These are phyloP conservation scores for Petroica traversi DNA, from an alignment of 2,113 vertebrate genomes.

Conservation along the genomic window DNA sequence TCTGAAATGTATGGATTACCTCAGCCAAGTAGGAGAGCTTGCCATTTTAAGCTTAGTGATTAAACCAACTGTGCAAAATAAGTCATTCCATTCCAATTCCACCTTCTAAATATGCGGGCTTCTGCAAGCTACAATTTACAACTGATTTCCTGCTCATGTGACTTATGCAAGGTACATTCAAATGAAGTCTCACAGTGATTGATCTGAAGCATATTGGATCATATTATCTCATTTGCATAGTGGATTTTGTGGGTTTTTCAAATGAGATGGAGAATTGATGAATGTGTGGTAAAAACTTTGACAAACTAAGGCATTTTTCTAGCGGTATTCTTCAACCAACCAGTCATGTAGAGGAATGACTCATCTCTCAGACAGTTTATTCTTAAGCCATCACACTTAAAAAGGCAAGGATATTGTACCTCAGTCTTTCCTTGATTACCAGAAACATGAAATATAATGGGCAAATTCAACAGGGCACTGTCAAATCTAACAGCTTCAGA, in stretches of 20 bases:
- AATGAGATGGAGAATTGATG: not conserved
- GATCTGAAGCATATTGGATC: not conserved
- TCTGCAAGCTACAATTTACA: not conserved
- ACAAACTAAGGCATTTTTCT: not conserved
- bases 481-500: not conserved
- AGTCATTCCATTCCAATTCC: not conserved
- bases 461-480: constrained; percentile 18
- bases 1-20: not conserved
- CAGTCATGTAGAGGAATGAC: constrained; percentile 2
- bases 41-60: constrained; percentile 2
- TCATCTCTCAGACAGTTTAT: not conserved
- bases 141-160: not conserved
- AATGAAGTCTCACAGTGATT: not conserved
- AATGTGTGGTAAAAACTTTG: not conserved
- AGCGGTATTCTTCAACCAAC: not conserved
- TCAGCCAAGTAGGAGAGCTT: constrained; percentile 33
- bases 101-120: not conserved
- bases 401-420: constrained; percentile 37
- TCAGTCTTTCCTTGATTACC: not conserved
- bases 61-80: not conserved
- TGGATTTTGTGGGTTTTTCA: not conserved
- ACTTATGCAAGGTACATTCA: not conserved
- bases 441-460: not conserved
- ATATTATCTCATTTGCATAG: not conserved
- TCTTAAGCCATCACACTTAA: constrained; percentile 1